Base-by-base conservation (phyloP, 2,797 vertebrate genomes). In the Holocentrus rufus region DNA sequence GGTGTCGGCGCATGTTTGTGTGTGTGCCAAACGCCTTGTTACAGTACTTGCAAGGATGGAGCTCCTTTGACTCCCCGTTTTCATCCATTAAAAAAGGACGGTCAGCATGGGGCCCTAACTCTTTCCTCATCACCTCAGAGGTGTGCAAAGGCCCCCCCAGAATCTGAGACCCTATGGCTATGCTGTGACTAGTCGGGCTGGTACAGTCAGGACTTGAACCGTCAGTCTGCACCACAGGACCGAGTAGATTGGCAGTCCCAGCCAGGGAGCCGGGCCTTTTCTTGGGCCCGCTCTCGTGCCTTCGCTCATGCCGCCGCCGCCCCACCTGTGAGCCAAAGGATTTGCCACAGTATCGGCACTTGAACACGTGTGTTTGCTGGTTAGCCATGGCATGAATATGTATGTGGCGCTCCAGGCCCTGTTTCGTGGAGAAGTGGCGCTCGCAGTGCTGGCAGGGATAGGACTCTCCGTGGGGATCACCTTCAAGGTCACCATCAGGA, bases 11-110 rank as follows among this genome's bases (percentile, higher is more conserved):
- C 97, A 99, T 98, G 73, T 99, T 99, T 36, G 98, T 99, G 66
- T 99, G 98, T 27, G 97, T 98, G 68, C 98, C 97, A 78, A 99
- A 99, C 27, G 97, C 95, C 89, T 99, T 99, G 60, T 96, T 98
- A 89, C 98, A 99, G 72, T 98, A 98, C 80, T 97, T 97, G 92
- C 98, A 99, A 0, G 96, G 96, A 80, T 99, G 97, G 65, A 97
- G 91, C 63, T 98, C 97, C 81, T 95, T 97, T 11, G 95, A 93
- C 63, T 98, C 97, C 2, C 95, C 96, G 1, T 95, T 97, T 72
- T 98, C 98, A 70, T 97, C 97, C 11, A 93, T 81, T 7, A 93
- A 68, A 6, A 90, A 85, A 2, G 92, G 84, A 22, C 87, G 91
- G 67, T 95, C 91, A 0, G 71, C 60, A 22, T 92, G 91, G 15